Conservation (phyloP, 2,888 invertebrate genomes). For the Cybosia mesomella region DNA sequence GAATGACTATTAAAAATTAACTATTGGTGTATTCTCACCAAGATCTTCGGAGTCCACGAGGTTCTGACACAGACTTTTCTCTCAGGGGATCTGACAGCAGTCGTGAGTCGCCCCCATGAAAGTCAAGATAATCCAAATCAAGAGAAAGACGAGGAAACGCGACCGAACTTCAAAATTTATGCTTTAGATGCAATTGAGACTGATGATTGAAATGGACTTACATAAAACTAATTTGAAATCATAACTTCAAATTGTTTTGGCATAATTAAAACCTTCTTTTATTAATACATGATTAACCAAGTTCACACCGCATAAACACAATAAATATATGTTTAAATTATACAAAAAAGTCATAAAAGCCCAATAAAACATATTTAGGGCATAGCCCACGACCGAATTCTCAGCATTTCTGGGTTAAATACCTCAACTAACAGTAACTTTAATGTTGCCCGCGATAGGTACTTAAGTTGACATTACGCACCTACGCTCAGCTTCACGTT, state of each 20-base stretch:
- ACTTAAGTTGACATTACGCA: conserved; percentile 33
- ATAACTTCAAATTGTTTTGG: neutral
- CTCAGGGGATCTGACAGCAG: too few relatives aligned
- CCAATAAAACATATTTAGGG: conserved; percentile 35
- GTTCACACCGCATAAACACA: neutral
- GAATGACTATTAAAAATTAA: too few relatives aligned
- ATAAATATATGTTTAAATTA: neutral
- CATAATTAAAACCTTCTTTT: neutral
- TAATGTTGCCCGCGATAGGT: conserved; percentile 30
- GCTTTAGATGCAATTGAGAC: neutral
- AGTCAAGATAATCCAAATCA: too few relatives aligned
- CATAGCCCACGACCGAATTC: conserved; percentile 37
- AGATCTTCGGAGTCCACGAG: too few relatives aligned
- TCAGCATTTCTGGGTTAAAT: conserved; percentile 40
- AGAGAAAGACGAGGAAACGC: too few relatives aligned
- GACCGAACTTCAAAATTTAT: too few relatives aligned
- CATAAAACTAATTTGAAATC: neutral
- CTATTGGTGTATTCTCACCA: too few relatives aligned
- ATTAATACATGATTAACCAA: neutral
- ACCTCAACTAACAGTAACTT: conserved; percentile 42
- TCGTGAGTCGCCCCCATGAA: too few relatives aligned
- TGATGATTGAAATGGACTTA: neutral
- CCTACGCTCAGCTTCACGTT: conserved; percentile 12
- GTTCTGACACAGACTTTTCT: too few relatives aligned
- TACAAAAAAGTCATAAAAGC: conserved; percentile 8